Percentiles rank a stretch among this genome's conserved stretches.
Evolutionary conservation across 2,888 invertebrate species (phyloP).

Genomic region (Masnerella sp.): DNA sequence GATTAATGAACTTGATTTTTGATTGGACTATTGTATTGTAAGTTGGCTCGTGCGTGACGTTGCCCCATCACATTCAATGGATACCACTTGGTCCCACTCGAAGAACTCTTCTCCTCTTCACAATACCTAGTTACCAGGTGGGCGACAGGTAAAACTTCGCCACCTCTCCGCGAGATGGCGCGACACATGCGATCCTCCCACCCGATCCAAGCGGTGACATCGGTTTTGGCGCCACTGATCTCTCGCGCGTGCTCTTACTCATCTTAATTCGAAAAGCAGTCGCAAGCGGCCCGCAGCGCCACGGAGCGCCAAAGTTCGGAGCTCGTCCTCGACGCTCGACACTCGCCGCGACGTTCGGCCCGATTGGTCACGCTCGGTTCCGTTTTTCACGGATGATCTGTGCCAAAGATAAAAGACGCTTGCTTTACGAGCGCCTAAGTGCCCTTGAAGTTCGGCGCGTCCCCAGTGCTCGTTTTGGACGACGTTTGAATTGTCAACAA

Average conservation of each 20-base stretch:
- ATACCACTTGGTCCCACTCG: no score
- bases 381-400: conserved; percentile 57
- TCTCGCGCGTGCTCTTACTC: conserved; percentile 39
- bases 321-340: conserved; percentile 1
- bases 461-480: no score
- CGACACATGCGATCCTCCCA: conserved; percentile 11
- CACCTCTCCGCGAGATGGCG: conserved; percentile 5
- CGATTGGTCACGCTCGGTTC: conserved; percentile 38
- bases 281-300: conserved; percentile 32
- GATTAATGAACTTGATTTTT: no score
- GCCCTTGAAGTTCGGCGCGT: conserved; percentile 42
- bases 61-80: no score
- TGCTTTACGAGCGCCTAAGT: conserved; percentile 32
- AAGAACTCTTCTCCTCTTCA: no score
- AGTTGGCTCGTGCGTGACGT: no score
- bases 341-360: conserved; percentile 11
- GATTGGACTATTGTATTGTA: no score
- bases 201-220: conserved; percentile 27
- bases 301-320: conserved; percentile 24
- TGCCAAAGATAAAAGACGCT: conserved; percentile 53
- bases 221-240: conserved; percentile 48
- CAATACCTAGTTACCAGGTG: no score
- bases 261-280: conserved; percentile 43
- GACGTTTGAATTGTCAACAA: no score
- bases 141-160: no score